phyloP scores from a whole-genome alignment of 2,888 invertebrate genomes.

The Eupithecia inturbata region DNA sequence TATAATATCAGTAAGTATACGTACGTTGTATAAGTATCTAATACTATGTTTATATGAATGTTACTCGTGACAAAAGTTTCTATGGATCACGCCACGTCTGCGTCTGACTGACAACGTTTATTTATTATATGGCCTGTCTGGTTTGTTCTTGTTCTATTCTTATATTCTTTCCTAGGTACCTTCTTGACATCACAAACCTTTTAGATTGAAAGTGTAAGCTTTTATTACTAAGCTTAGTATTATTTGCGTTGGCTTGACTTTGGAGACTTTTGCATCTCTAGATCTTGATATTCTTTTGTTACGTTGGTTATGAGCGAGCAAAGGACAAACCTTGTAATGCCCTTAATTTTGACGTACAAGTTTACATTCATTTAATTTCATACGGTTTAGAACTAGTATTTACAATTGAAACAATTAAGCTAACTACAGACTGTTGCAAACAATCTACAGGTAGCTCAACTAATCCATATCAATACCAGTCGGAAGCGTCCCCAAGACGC shows the following conservation, averaged over 20 bases:
- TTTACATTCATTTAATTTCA: background rate
- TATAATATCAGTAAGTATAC: slow-evolving; percentile 24
- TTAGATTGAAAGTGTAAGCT: background rate
- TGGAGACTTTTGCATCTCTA: slow-evolving; percentile 16
- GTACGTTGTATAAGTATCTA: slow-evolving; percentile 16
- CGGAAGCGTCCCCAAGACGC: too few relatives aligned
- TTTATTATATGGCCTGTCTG: background rate
- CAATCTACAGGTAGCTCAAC: too few relatives aligned
- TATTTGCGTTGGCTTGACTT: slow-evolving; percentile 6
- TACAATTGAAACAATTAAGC: too few relatives aligned
- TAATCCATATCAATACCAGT: too few relatives aligned
- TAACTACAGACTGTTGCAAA: too few relatives aligned
- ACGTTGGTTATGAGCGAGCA: slow-evolving; percentile 13
- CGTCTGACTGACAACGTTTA: slow-evolving; percentile 65
- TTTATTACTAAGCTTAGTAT: slow-evolving; percentile 3
- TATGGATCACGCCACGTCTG: slow-evolving; percentile 68
- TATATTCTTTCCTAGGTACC: background rate
- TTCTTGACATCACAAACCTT: background rate
- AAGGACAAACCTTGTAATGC: slow-evolving; percentile 32
- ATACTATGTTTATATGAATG: slow-evolving; percentile 44
- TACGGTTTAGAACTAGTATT: too few relatives aligned
- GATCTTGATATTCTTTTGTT: slow-evolving; percentile 33
- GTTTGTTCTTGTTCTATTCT: background rate
- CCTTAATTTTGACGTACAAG: slow-evolving; percentile 24
- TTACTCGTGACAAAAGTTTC: slow-evolving; percentile 71